Evolutionary conservation across 2,888 invertebrate species (phyloP), one percentile per base, ranked within the genome.

Genomic region (Actias luna): DNA sequence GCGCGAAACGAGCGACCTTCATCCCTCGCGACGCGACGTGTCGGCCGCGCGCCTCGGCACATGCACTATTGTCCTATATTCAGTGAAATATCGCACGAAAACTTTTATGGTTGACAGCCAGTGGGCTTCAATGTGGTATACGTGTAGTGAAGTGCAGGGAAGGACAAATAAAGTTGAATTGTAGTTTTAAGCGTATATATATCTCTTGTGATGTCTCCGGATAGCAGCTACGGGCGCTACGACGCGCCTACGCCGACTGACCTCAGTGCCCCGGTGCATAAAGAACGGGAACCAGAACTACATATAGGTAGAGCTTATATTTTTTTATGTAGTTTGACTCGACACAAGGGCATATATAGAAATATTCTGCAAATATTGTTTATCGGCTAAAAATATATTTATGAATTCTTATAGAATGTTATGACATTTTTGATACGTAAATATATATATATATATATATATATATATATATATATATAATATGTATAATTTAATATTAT

Each of bases 191-290:
- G 77, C 75, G 79, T 65, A 69, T 66, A 75, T 67, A 79, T 87
- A 87, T 88, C 88, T 88, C 74, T 79, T 82, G 95, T 95, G 95
- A 93, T 95, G 82, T 93, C 95, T 79, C 94, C 95, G 82, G 95
- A 95, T 85, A 95, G 95, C 85, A 94, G 93, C 76, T 93, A 93
- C 79, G 93, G 92, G 82, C 88, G 93, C 83, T 92, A 90, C 78
- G 92, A 92, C 80, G 86, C 87, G 84, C 93, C 94, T 73, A 83
- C 93, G 73, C 93, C 94, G 64, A 89, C 92, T 66, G 93, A 94
- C 68, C 89, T 90, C 74, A 89, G 93, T 78, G 85, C 83, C 73
- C 82, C 89, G 69, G 82, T 78, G 71, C 89, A 87, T 68, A 87
- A 87, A 81, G 91, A 91, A 69, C 85, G 95, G 65, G 96, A 96